Percentiles rank a stretch among this genome's conserved stretches.
These are phyloP conservation scores for Cromileptes altivelis DNA, from an alignment of 2,113 vertebrate species.

Conservation along the genomic window DNA sequence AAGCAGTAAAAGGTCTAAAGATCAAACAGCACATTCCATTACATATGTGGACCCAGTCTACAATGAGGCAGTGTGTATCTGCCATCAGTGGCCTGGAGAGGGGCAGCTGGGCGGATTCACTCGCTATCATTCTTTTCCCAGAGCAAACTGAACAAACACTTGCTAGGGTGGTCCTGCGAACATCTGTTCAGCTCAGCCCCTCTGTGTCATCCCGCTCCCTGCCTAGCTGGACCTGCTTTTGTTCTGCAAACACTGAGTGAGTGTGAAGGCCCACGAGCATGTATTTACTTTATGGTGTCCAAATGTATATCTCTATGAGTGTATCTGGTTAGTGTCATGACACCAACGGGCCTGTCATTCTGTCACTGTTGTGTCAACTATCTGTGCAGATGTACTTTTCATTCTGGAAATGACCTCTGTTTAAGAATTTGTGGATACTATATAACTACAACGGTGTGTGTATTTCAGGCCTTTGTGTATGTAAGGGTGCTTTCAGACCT, in stretches of 20 bases:
- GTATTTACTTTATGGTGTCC: constrained; percentile 4
- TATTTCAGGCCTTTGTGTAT: too few relatives aligned
- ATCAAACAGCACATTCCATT: constrained; percentile 62
- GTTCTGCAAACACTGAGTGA: constrained; percentile 24
- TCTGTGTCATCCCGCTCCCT: constrained; percentile 42
- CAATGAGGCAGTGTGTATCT: constrained; percentile 53
- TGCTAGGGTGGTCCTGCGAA: constrained; percentile 75
- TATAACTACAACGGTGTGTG: neutral
- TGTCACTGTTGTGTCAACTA: neutral
- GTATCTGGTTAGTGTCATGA: neutral
- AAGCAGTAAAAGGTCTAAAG: constrained; percentile 63
- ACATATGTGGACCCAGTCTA: constrained; percentile 38
- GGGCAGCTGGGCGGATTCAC: constrained; percentile 51
- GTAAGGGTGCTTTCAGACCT: too few relatives aligned
- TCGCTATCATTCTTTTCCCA: constrained; percentile 59
- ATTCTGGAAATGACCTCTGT: neutral
- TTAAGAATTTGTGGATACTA: neutral
- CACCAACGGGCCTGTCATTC: neutral
- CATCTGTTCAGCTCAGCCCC: constrained; percentile 70
- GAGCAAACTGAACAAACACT: constrained; percentile 71
- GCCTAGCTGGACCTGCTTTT: constrained; percentile 30
- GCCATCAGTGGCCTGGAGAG: constrained; percentile 51
- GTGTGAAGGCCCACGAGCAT: constrained; percentile 5
- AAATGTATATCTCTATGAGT: constrained; percentile 6
- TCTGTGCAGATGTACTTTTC: neutral